Evolutionary conservation across 2,113 vertebrate species (phyloP), one percentile per base, ranked within the genome.

Genomic region (Rana temporaria): DNA sequence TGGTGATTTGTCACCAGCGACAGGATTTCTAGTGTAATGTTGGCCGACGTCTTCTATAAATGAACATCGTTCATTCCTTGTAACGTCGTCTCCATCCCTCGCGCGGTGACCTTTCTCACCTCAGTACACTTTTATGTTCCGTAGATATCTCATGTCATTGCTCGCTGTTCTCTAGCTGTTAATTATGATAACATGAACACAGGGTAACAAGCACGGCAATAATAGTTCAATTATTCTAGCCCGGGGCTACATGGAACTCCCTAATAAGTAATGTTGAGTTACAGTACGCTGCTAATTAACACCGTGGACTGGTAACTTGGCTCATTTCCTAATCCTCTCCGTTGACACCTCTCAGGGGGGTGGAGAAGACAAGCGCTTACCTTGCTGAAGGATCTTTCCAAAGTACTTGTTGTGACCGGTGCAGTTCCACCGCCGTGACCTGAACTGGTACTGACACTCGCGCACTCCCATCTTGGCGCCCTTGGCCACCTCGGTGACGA

Each of bases 381-480:
- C 98, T 93, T 99, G 98, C 87, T 99, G 98, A 79, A 99, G 93
- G 90, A 99, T 95, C 91, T 96, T 97, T 86, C 97, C 96, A 65
- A 99, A 98, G 90, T 97, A 97, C 87, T 98, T 99, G 92, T 96
- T 98, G 91, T 99, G 97, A 88, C 96, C 97, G 85, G 97, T 98
- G 88, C 98, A 99, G 91, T 99, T 99, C 98, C 98, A 99, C 70
- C 97, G 93, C 19, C 98, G 95, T 88, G 96, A 98, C 68, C 96
- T 95, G 90, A 99, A 99, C 88, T 99, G 98, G 90, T 96, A 96
- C 90, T 99, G 97, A 87, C 98, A 99, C 84, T 99, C 97, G 52
- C 97, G 91, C 52, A 99, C 95, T 0, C 96, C 98, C 73, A 99
- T 93, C 86, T 95, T 92, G 81, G 97, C 96, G 2, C 98, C 98